Conservation (phyloP, 2,888 invertebrate genomes). For the Pantelozetes paolii region DNA sequence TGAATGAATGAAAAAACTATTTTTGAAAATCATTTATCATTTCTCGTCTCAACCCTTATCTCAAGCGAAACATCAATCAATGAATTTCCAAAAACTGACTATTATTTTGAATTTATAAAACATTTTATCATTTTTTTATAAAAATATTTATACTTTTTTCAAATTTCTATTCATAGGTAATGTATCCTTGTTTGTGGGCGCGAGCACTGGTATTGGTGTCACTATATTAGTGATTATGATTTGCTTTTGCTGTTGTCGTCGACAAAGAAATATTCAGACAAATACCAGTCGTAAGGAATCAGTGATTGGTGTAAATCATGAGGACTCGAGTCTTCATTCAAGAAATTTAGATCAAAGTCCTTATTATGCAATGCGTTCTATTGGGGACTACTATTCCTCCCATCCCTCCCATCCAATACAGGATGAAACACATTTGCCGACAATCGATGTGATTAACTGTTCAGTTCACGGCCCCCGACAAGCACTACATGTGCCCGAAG, state of each 20-base stretch:
- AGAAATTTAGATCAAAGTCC: conserved; percentile 48
- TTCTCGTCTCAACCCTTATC: too few species aligned
- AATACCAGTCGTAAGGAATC: not conserved
- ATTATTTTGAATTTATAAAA: not conserved
- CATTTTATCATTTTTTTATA: too few species aligned
- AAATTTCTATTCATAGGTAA: not conserved
- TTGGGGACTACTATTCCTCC: conserved; percentile 13
- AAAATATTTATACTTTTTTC: too few species aligned
- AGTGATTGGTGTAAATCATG: not conserved
- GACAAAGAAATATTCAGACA: not conserved
- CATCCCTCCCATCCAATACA: too few species aligned
- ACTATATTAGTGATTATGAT: conserved; percentile 10
- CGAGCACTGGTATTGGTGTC: not conserved
- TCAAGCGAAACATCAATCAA: too few species aligned
- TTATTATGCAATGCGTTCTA: conserved; percentile 43
- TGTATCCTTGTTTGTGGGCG: conserved; percentile 26
- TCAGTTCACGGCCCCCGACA: conserved; percentile 36
- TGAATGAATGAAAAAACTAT: too few species aligned
- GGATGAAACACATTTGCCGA: not conserved
- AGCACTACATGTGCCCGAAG: not conserved
- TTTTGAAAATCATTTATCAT: too few species aligned
- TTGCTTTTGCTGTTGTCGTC: conserved; percentile 33
- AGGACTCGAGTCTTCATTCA: conserved; percentile 44
- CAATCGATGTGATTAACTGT: conserved; percentile 17
- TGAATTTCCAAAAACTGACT: too few species aligned